Base-by-base conservation (phyloP, 1,140 invertebrate species). In the Drosophila elegans region DNA sequence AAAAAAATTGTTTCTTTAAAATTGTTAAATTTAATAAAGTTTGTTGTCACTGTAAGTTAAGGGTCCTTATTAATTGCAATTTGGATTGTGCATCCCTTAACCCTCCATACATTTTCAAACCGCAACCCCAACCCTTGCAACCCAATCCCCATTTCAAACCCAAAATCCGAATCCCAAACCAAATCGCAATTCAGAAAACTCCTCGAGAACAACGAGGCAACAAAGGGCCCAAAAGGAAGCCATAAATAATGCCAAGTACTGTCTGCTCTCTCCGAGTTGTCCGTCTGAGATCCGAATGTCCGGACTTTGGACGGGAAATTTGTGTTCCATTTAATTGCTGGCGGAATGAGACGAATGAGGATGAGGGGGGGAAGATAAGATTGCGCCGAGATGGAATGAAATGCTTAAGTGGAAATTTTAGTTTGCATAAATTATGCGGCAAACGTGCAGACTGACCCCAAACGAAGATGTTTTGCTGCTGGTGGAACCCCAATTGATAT, bases 181-280 rank as follows among this genome's bases (percentile, higher is more conserved):
- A 36, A 69, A 46, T 45, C 64, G 34, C 13, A 57, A 72, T 71
- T 57, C 41, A 52, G 53, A 66, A 67, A 74, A 74, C 72, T 74
- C 62, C 78, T 80, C 39, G 64, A 81, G 66, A 73, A 75, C 36
- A 74, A 54, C 52, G 51, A 39, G 45, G 44, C 49, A 56, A 64
- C 71, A 75, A 63, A 51, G 59, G 29, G 56, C 48, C 41, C 54
- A 74, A 74, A 57, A 77, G 74, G 73, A 77, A 76, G 59, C 73
- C 81, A 74, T 84, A 85, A 84, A 84, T 85, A 84, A 84, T 80
- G 81, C 73, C 80, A 84, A 77, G 80, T 77, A 84, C 80, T 85
- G 41, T 76, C 74, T 76, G 74, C 57, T 55, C 46, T 55, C 46
- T 57, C 68, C 61, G 55, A 62, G 11, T 61, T 63, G 53, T 44